Percentiles rank a stretch among this genome's conserved stretches.
Conservation (phyloP, 2,888 invertebrate species). For the Dasypolia templi region DNA sequence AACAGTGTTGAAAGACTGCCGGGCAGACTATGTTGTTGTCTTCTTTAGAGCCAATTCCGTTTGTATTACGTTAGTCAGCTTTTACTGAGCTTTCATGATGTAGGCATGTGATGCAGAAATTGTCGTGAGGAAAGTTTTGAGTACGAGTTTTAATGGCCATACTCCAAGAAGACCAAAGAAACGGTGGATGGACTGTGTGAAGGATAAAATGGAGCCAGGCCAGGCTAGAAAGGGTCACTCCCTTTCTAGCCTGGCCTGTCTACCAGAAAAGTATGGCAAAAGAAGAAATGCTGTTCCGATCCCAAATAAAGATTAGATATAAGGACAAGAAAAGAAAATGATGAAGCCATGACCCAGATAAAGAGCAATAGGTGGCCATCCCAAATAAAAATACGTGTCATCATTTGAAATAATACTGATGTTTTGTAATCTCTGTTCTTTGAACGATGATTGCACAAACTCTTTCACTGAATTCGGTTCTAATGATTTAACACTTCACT, state of each 20-base stretch:
- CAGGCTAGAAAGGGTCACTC: too few species aligned
- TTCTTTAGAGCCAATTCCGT: background rate
- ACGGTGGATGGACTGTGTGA: background rate
- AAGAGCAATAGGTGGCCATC: background rate
- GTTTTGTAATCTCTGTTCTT: conserved; percentile 28
- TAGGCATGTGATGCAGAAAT: background rate
- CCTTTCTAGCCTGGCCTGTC: too few species aligned
- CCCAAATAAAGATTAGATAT: too few species aligned
- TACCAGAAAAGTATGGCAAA: too few species aligned
- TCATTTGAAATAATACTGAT: conserved; percentile 1
- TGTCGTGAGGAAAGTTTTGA: background rate
- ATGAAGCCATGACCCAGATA: background rate
- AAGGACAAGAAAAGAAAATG: too few species aligned
- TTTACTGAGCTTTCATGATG: background rate
- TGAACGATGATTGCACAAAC: conserved; percentile 37
- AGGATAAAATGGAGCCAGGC: too few species aligned
- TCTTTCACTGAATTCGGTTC: conserved; percentile 8
- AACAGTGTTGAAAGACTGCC: background rate
- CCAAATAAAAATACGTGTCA: background rate
- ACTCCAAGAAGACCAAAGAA: background rate
- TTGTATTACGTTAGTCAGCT: background rate
- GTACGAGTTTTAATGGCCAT: background rate
- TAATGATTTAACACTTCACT: conserved; percentile 38
- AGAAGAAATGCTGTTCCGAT: too few species aligned
- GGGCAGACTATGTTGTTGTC: background rate